Evolutionary conservation across 2,113 vertebrate genomes (phyloP).

Genomic region (Charina bottae): DNA sequence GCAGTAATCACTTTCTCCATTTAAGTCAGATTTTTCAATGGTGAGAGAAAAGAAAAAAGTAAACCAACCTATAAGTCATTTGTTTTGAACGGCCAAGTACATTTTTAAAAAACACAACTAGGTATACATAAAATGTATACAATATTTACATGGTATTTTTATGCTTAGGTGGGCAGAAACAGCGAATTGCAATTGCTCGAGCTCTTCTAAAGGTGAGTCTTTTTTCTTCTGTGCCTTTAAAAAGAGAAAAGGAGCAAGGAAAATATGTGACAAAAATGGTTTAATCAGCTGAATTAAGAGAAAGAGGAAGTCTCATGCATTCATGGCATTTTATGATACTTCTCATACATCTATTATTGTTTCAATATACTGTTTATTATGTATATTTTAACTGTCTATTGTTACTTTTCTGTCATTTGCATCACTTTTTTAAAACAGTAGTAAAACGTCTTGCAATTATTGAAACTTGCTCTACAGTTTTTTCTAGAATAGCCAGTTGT

Average conservation of each 20-base stretch:
- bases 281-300: neutral
- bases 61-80: neutral
- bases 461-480: neutral
- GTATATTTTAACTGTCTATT: neutral
- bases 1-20: neutral
- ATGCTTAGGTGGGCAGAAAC: slow-evolving; percentile 92
- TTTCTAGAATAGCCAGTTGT: neutral
- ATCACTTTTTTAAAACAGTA: neutral
- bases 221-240: neutral
- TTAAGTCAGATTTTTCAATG: neutral
- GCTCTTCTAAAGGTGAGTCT: slow-evolving; percentile 90
- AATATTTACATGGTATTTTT: slow-evolving; percentile 13
- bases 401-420: neutral
- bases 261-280: neutral
- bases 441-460: neutral
- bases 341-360: neutral
- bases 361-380: neutral
- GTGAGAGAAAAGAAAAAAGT: neutral
- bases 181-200: slow-evolving; percentile 95
- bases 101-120: neutral
- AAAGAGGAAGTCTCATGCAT: neutral
- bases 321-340: neutral
- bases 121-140: neutral
- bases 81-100: neutral
- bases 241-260: neutral